Evolutionary conservation across 2,888 invertebrate genomes (phyloP).

Genomic region (Drosophila lacicola): DNA sequence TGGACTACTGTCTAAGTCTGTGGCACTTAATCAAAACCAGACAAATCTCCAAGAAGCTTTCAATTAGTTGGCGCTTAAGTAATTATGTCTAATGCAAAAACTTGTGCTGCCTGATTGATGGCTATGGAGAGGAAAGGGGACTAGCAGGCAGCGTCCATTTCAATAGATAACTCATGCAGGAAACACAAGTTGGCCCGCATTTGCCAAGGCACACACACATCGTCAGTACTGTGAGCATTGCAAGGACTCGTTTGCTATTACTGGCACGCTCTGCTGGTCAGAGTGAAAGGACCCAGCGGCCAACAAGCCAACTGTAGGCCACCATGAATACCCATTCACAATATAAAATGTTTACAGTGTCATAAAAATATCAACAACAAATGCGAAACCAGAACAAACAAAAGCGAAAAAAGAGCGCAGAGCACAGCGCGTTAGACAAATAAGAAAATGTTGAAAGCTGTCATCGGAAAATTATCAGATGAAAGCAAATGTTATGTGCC

Average conservation of each 20-base stretch:
- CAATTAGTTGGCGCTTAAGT: conserved; percentile 72
- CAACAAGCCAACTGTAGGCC: conserved; percentile 41
- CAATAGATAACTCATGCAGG: conserved; percentile 13
- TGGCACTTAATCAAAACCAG: conserved; percentile 65
- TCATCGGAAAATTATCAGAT: conserved; percentile 7
- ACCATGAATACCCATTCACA: conserved; percentile 32
- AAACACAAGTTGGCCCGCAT: conserved; percentile 12
- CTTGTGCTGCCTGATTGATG: conserved; percentile 57
- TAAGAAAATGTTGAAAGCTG: conserved; percentile 32
- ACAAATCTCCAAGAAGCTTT: conserved; percentile 70
- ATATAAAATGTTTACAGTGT: conserved; percentile 75
- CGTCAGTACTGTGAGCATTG: conserved; percentile 2
- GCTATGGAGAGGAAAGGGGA: conserved; percentile 19
- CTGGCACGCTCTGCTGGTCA: conserved; percentile 55
- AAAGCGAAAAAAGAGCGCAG: conserved; percentile 21
- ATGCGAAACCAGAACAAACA: conserved; percentile 57
- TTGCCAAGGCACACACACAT: background rate
- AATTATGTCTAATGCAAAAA: conserved; percentile 62
- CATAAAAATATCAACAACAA: conserved; percentile 73
- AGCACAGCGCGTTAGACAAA: conserved; percentile 37
- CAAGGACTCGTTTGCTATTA: conserved; percentile 56
- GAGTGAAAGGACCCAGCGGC: conserved; percentile 48
- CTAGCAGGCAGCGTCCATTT: background rate
- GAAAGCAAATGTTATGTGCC: conserved; percentile 4
- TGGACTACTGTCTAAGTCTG: conserved; percentile 47